phyloP scores from a whole-genome alignment of 2,888 invertebrate genomes.

The Ophion costatus region DNA sequence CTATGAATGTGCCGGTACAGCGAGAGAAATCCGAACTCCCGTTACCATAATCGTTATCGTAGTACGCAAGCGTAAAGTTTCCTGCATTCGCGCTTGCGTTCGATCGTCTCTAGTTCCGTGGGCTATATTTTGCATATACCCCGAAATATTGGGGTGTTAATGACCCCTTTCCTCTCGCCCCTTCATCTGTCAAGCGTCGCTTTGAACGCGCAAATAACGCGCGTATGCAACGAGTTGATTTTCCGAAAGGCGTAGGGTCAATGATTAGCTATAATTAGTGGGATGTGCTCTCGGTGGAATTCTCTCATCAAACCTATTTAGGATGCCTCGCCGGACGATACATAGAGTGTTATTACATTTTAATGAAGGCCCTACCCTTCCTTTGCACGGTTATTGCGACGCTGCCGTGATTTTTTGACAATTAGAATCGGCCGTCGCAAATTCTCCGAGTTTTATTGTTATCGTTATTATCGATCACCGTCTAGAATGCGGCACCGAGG shows the following conservation, averaged over 20 bases:
- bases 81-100: slow-evolving; percentile 1
- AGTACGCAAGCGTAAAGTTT: slow-evolving; percentile 49
- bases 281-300: neutral
- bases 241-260: neutral
- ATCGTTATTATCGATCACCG: neutral
- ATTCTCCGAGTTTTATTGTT: neutral
- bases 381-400: neutral
- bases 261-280: neutral
- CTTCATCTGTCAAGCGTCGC: slow-evolving; percentile 8
- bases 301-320: neutral
- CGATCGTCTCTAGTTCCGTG: neutral
- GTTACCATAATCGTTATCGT: slow-evolving; percentile 56
- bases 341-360: neutral
- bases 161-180: neutral
- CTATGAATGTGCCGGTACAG: neutral
- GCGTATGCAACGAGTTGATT: neutral
- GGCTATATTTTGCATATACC: slow-evolving; percentile 2
- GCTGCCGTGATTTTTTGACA: neutral
- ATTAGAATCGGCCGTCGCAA: neutral
- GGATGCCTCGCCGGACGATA: neutral
- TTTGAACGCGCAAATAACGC: slow-evolving; percentile 20
- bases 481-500: neutral
- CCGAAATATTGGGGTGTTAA: slow-evolving; percentile 32
- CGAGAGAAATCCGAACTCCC: slow-evolving; percentile 29
- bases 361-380: neutral